Percentiles rank a stretch among this genome's conserved stretches.
These are phyloP conservation scores for Hypolimnas misippus DNA, from an alignment of 2,888 invertebrate species.

Conservation along the genomic window DNA sequence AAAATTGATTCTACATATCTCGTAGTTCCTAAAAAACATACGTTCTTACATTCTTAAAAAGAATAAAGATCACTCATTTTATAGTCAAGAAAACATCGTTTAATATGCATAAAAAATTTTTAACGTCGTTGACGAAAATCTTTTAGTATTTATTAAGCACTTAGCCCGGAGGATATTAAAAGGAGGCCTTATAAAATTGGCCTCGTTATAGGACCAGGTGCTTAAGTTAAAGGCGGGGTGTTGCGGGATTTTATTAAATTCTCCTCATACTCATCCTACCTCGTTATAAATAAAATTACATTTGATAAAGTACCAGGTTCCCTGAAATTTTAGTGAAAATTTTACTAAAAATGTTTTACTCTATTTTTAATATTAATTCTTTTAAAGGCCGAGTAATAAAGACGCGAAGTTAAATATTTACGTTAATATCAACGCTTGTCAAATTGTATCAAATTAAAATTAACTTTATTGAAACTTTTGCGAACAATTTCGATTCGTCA, in stretches of 20 bases:
- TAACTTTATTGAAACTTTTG: too few species aligned
- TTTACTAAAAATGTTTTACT: slow-evolving; percentile 13
- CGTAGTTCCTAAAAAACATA: too few species aligned
- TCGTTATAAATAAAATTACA: slow-evolving; percentile 18
- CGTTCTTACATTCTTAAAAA: too few species aligned
- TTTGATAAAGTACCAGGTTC: slow-evolving; percentile 19
- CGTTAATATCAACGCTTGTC: too few species aligned
- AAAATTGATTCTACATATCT: too few species aligned
- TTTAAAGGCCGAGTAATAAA: too few species aligned
- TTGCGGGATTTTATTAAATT: slow-evolving; percentile 38
- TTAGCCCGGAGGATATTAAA: slow-evolving; percentile 36
- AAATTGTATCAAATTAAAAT: too few species aligned
- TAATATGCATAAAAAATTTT: slow-evolving; percentile 13
- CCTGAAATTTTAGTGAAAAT: slow-evolving; percentile 13
- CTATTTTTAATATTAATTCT: too few species aligned
- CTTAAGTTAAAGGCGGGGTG: slow-evolving; percentile 30
- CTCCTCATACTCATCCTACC: slow-evolving; percentile 23
- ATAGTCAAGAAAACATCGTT: not conserved
- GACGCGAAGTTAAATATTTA: too few species aligned
- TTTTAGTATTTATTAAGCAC: slow-evolving; percentile 32
- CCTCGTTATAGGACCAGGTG: slow-evolving; percentile 40
- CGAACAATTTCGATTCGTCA: too few species aligned
- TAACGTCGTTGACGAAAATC: slow-evolving; percentile 20
- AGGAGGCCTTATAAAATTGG: slow-evolving; percentile 35
- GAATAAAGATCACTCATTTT: not conserved